Base-by-base conservation (phyloP, 2,797 vertebrate species). In the Sebastes minor region DNA sequence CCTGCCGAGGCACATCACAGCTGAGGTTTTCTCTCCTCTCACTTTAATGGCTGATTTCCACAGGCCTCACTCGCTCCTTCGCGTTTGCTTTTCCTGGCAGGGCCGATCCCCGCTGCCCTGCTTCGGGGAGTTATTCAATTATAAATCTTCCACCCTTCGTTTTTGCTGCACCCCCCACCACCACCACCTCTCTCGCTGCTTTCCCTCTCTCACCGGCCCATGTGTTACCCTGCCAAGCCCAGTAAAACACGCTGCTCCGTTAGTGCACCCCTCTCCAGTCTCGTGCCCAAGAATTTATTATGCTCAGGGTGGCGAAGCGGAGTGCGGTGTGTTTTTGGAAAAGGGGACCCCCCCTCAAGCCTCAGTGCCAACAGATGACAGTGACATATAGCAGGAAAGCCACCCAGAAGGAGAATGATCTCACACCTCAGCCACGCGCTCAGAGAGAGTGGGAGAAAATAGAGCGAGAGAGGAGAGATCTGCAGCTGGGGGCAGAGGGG, bases 311-410 rank as follows among this genome's bases (percentile, higher is more conserved):
- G 87, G 87, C 84, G 90, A 87, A 82, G 91, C 66, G 38, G 83
- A 89, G 85, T 85, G 83, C 9, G 53, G 78, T 60, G 84, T 89
- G 89, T 93, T 89, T 94, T 91, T 82, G 80, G 88, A 91, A 90
- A 90, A 91, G 90, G 42, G 80, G 90, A 93, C 94, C 93, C 94
- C 92, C 93, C 89, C 92, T 87, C 85, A 78, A 92, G 90, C 89
- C 85, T 67, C 84, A 73, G 91, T 95, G 93, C 95, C 95, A 95
- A 88, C 93, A 93, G 90, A 95, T 95, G 95, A 95, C 94, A 95
- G 92, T 95, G 95, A 96, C 95, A 95, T 95, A 95, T 93, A 94
- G 92, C 95, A 95, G 95, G 90, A 95, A 94, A 96, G 95, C 95
- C 95, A 96, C 95, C 95, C 95, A 95, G 94, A 93, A 95, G 92